Base-by-base conservation (phyloP, 2,113 vertebrate genomes). In the Lasiurus cinereus region DNA sequence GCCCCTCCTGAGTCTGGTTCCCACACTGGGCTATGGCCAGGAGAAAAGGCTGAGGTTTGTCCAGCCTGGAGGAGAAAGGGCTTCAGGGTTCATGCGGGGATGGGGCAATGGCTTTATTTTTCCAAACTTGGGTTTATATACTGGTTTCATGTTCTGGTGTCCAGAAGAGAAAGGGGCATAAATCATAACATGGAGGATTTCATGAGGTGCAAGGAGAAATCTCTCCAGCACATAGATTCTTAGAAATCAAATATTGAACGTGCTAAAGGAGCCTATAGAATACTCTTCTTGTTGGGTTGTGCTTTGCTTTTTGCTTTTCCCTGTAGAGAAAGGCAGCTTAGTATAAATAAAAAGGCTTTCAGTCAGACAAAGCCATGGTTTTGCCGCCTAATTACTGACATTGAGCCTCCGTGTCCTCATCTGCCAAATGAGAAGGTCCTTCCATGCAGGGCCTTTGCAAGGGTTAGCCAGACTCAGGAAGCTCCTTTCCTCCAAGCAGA, bases 151-250 rank as follows among this genome's bases (percentile, higher is more conserved):
- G n/a, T 82, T 74, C 3, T 22, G 43, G 54, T 74, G 62, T 70
- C 52, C 62, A 62, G 36, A 85, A 88, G 24, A 91, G 48, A 70
- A 89, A 92, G 46, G 29, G 12, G 84, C 56, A 70, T 15, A 88
- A 86, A 84, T 91, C 90, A 84, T 70, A 95, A 54, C 31, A 73
- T 36, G 21, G 50, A 69, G 64, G 48, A 87, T 89, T 52, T 84
- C 22, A 31, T 13, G 18, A 94, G 4, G 21, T 66, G 9, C 31
- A 64, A 18, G 48, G 21, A 87, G 64, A 94, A 56, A 48, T 52
- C 43, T 62, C 66, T 91, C 46, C 22, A 50, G 14, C 39, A 36
- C 21, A 4, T 0, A 76, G 24, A 27, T 3, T 89, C 21, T 83
- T 46, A 66, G 85, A 85, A 84, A 67, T n/a, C 1, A 48, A 88